Percentiles rank a stretch among this genome's conserved stretches.
Evolutionary conservation across 2,888 invertebrate species (phyloP).

Genomic region (Erpobdella octoculata): DNA sequence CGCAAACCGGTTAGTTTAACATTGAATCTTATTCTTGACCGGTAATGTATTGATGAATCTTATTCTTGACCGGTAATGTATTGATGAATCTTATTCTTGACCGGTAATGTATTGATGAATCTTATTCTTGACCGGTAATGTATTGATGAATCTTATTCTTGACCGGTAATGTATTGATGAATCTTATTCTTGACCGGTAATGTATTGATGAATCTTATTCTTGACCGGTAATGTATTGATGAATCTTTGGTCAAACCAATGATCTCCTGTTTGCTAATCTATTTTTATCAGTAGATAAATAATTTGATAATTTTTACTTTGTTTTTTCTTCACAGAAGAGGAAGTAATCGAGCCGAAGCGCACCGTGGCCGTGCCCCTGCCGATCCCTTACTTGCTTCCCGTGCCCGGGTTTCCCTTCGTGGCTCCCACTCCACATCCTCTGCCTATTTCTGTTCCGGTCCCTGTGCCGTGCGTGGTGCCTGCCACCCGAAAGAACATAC

Average conservation of each 20-base stretch:
- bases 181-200: too few relatives aligned
- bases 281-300: background rate
- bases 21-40: background rate
- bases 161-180: too few relatives aligned
- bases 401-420: conserved; percentile 22
- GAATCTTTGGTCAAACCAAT: background rate
- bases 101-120: too few relatives aligned
- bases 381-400: conserved; percentile 22
- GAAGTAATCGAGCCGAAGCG: conserved; percentile 22
- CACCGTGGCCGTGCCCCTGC: conserved; percentile 25
- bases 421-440: conserved; percentile 13
- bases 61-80: background rate
- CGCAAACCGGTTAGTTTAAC: conserved; percentile 22
- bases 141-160: too few relatives aligned
- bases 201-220: too few relatives aligned
- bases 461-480: conserved; percentile 22
- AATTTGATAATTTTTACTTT: background rate
- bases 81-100: too few relatives aligned
- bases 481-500: conserved; percentile 5
- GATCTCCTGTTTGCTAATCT: background rate
- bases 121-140: too few relatives aligned
- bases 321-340: conserved; percentile 6
- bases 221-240: too few relatives aligned
- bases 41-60: background rate
- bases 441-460: conserved; percentile 23